Percentiles rank a stretch among this genome's conserved stretches.
phyloP scores from a whole-genome alignment of 2,113 vertebrate species.

The Pituophis catenifer region DNA sequence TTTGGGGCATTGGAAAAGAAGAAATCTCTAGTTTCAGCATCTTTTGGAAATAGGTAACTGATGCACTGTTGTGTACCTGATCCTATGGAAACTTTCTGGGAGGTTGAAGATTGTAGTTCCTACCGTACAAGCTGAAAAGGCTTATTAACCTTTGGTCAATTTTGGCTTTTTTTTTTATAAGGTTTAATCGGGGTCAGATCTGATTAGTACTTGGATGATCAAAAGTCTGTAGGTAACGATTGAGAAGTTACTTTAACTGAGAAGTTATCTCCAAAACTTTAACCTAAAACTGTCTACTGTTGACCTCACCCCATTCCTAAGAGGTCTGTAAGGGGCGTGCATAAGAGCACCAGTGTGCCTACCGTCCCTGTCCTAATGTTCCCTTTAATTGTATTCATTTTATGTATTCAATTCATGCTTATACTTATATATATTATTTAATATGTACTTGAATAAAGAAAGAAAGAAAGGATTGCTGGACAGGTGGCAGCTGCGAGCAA shows the following conservation, averaged over 20 bases:
- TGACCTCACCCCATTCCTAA: no score
- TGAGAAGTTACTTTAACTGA: neutral
- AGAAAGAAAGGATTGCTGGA: no score
- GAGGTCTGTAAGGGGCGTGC: no score
- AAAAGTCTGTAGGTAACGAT: neutral
- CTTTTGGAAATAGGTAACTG: neutral
- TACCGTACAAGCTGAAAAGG: neutral
- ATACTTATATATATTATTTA: no score
- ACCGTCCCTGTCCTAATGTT: no score
- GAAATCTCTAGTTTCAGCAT: neutral
- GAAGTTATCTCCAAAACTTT: no score
- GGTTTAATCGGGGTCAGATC: neutral
- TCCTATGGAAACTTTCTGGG: neutral
- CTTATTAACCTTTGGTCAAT: neutral
- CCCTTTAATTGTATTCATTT: no score
- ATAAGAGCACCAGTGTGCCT: no score
- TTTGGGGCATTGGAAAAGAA: neutral
- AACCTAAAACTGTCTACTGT: no score
- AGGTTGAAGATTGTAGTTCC: neutral
- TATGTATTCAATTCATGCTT: no score
- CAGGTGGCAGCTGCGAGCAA: conserved; percentile 55
- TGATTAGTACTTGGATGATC: neutral
- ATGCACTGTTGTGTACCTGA: neutral
- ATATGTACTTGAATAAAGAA: no score
- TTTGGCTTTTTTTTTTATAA: neutral